Base-by-base conservation (phyloP, 2,888 invertebrate species). In the Seira ritae region DNA sequence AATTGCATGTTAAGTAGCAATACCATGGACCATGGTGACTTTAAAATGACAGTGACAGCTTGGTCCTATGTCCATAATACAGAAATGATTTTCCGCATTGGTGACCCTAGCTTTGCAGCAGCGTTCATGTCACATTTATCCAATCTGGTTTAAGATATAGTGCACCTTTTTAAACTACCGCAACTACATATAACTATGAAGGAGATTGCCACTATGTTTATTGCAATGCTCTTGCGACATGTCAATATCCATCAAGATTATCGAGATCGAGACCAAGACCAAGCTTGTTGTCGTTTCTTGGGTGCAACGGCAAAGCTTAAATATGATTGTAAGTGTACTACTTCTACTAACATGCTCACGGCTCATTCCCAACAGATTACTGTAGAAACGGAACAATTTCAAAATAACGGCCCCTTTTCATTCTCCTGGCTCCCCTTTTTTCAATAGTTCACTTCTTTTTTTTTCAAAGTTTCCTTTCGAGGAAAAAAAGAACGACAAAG, bases 191-290 rank as follows among this genome's bases (percentile, higher is more conserved):
- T n/a, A n/a, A n/a, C n/a, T n/a, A n/a, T n/a, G n/a, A n/a, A 12
- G 50, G 3, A 12, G 3, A 8, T 50, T 15, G 50, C 50, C 50
- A 50, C 12, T 50, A n/a, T 15, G 12, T n/a, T 15, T 50, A 66
- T 66, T 74, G 19, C 74, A 19, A 42, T 65, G 42, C 60, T 62
- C 76, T 23, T 23, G 37, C 69, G 68, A 69, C 77, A 69, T 62
- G 50, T 6, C 67, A 23, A 62, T 71, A 80, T 80, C 68, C 79
- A 73, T 80, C 79, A 80, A 66, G 79, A 72, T 80, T 80, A 80
- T 62, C 67, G 19, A 50, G 50, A 31, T 15, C 17, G 15, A 50
- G 55, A 73, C 31, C 23, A 20, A 65, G 65, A 65, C 62, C 46
- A n/a, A 22, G 10, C 22, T 1, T 19, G 22, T 1, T 65, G 12